These are phyloP conservation scores for Cariama cristata DNA, from an alignment of 2,113 vertebrate genomes.

Conservation along the genomic window DNA sequence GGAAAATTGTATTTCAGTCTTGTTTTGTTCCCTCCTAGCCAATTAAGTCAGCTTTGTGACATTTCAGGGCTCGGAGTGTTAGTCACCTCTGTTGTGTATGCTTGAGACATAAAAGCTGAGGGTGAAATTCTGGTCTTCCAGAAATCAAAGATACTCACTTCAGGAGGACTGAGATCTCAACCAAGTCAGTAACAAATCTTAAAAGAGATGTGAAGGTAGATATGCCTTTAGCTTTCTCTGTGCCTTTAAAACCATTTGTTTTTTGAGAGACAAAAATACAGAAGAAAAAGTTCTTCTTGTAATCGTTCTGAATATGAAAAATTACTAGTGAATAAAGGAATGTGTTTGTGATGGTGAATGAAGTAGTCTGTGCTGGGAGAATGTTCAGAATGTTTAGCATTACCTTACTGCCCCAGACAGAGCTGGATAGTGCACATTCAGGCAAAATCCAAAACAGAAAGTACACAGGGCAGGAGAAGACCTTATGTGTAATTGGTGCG, in stretches of 20 bases:
- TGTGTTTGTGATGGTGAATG: neutral
- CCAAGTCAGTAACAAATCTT: neutral
- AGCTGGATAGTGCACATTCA: neutral
- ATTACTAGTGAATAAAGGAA: neutral
- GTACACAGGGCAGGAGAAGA: neutral
- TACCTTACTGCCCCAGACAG: neutral
- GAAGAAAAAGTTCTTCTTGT: neutral
- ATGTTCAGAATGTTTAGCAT: neutral
- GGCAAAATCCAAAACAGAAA: neutral
- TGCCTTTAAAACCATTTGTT: neutral
- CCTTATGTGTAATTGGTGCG: neutral
- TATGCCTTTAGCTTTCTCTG: neutral
- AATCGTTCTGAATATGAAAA: neutral
- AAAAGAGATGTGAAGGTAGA: neutral
- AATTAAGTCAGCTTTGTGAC: constrained; percentile 45
- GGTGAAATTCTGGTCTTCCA: constrained; percentile 10
- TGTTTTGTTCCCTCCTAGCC: constrained; percentile 49
- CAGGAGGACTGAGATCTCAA: neutral
- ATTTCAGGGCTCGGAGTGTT: neutral
- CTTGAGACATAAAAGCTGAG: neutral
- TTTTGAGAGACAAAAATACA: neutral
- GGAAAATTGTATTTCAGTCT: constrained; percentile 40
- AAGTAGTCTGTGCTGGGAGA: neutral
- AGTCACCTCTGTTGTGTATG: constrained; percentile 28
- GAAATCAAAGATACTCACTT: constrained; percentile 7